These are phyloP conservation scores for Phrynocephalus versicolor DNA, from an alignment of 2,113 vertebrate species.

Conservation along the genomic window DNA sequence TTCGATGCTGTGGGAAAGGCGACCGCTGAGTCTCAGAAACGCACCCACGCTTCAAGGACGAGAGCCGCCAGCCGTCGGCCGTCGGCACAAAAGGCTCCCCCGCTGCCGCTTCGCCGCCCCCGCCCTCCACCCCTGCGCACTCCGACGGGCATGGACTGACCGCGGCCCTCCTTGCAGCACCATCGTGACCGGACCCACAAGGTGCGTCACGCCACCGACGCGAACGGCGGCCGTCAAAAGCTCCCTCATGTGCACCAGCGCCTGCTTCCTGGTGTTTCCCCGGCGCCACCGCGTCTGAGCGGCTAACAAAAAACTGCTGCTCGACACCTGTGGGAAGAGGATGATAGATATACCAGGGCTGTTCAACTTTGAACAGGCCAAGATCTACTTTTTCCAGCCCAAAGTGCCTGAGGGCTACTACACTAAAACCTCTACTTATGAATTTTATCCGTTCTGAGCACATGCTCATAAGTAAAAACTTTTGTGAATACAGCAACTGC, in stretches of 20 bases:
- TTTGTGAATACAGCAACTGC: too few species aligned
- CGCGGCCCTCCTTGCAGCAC: conserved; percentile 96
- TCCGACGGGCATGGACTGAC: conserved; percentile 66
- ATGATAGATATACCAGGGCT: too few species aligned
- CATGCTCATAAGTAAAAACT: too few species aligned
- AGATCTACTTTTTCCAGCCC: too few species aligned
- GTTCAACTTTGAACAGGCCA: too few species aligned
- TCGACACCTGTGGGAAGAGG: conserved; percentile 82
- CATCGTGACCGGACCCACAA: conserved; percentile 96
- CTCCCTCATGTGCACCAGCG: conserved; percentile 95
- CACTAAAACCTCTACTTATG: too few species aligned
- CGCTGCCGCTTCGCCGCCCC: neutral
- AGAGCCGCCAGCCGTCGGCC: too few species aligned
- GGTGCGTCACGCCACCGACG: conserved; percentile 93
- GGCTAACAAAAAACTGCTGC: conserved; percentile 93
- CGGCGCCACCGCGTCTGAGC: conserved; percentile 95
- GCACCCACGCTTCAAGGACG: neutral
- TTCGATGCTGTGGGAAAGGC: conserved; percentile 81
- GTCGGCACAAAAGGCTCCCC: fast-evolving
- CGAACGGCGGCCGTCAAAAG: conserved; percentile 92
- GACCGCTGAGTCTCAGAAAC: neutral
- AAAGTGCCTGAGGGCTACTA: too few species aligned
- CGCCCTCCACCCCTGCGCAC: neutral
- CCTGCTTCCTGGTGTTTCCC: conserved; percentile 92
- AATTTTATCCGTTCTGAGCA: too few species aligned